Evolutionary conservation across 2,888 invertebrate species (phyloP), one percentile per base, ranked within the genome.

Genomic region (Latheticus oryzae): DNA sequence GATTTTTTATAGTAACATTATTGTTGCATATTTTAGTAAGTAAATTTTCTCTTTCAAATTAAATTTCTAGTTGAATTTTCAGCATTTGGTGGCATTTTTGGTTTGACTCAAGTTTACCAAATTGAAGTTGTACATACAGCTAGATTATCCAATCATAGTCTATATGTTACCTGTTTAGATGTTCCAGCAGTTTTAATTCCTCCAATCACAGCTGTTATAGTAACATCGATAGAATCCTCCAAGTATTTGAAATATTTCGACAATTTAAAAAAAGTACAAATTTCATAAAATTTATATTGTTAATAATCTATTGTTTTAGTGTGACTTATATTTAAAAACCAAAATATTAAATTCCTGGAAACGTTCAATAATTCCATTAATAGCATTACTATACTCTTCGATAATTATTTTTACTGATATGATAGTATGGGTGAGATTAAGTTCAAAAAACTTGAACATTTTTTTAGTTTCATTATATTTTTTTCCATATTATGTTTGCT

Each of bases 401-500:
- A 19, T 48, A 3, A 1, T 48, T 13, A 4, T 35, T 13, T 21
- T 48, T 2, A 35, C 33, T 33, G 16, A 19, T 2, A 12, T 35
- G 8, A 9, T 48, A n/a, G n/a, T n/a, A 24, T 48, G 48, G 48
- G 7, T 48, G 2, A 32, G 1, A 2, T 7, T 45, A 7, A 9
- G 9, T 5, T 8, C 12, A 5, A 3, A 15, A 1, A 13, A 32
- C 7, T n/a, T 32, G 12, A 32, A 28, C n/a, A 11, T 12, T 11
- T 45, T 7, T 2, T 5, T 28, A 9, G 17, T 19, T 2, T 33
- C 15, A 17, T 8, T n/a, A n/a, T n/a, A n/a, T n/a, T n/a, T n/a
- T n/a, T n/a, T 40, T 8, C 52, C 40, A 1, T 52, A 52, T 12
- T 52, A 52, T 11, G 13, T 42, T 11, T 52, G 28, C 13, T 52